These are phyloP conservation scores for Phalacrocorax carbo DNA, from an alignment of 2,113 vertebrate genomes.

Conservation along the genomic window DNA sequence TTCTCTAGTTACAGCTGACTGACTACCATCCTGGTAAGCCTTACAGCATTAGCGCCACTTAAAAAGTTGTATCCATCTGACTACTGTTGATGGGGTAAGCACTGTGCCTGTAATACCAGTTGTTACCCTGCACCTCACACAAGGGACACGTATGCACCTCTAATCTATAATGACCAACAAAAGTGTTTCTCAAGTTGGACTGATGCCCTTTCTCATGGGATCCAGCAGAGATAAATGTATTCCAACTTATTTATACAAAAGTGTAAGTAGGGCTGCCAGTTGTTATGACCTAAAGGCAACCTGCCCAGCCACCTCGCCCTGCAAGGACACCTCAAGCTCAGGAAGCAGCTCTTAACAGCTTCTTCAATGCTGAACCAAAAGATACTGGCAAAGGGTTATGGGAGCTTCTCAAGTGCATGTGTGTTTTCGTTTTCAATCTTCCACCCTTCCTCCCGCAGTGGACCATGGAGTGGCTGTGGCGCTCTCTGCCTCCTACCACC, in stretches of 20 bases:
- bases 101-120: background rate
- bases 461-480: background rate
- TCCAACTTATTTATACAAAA: background rate
- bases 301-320: background rate
- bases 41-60: background rate
- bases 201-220: background rate
- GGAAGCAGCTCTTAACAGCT: background rate
- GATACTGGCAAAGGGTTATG: background rate
- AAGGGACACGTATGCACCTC: background rate
- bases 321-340: background rate
- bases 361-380: background rate
- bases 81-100: background rate
- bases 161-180: background rate
- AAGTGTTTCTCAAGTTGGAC: background rate
- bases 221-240: background rate
- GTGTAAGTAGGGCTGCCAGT: background rate
- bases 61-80: background rate
- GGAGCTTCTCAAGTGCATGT: background rate
- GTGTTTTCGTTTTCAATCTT: background rate
- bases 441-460: background rate
- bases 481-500: background rate
- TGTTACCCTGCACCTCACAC: background rate
- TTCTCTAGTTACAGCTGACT: background rate
- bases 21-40: background rate
- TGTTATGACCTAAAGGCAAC: background rate